These are phyloP conservation scores for Loxodonta africana DNA, from an alignment of 2,113 vertebrate species.

Conservation along the genomic window DNA sequence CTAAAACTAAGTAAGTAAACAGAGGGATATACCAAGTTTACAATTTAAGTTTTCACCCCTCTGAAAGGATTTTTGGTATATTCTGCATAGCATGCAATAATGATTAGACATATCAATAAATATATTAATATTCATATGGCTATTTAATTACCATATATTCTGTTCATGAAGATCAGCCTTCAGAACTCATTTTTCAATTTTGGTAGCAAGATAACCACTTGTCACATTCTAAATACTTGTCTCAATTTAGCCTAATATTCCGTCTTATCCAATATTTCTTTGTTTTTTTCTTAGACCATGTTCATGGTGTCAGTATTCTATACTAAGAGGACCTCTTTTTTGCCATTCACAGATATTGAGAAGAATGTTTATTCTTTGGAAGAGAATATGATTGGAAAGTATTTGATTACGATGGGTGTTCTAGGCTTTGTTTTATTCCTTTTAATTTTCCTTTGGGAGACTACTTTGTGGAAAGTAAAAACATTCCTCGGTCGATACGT, in stretches of 20 bases:
- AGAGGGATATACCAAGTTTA: neutral
- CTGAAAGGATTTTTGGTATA: neutral
- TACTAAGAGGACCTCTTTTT: neutral
- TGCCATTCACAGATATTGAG: conserved; percentile 2
- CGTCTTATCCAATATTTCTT: neutral
- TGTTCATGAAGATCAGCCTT: neutral
- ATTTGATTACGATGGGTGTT: conserved; percentile 57
- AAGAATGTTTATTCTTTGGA: conserved; percentile 63
- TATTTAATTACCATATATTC: neutral
- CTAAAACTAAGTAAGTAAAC: neutral
- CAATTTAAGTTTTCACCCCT: neutral
- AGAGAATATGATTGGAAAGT: conserved; percentile 54
- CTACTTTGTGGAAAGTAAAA: conserved; percentile 50
- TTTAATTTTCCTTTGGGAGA: conserved; percentile 67
- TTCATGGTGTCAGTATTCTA: neutral
- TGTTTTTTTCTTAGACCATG: neutral
- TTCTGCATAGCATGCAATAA: neutral
- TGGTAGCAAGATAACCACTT: neutral
- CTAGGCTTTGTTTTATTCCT: conserved; percentile 54
- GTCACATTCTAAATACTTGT: neutral
- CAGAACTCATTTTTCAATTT: neutral
- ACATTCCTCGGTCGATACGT: conserved; percentile 16
- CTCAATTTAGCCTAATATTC: neutral
- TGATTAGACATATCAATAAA: neutral
- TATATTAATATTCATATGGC: neutral